Base-by-base conservation (phyloP, 2,888 invertebrate genomes). In the Corbicula japonica region DNA sequence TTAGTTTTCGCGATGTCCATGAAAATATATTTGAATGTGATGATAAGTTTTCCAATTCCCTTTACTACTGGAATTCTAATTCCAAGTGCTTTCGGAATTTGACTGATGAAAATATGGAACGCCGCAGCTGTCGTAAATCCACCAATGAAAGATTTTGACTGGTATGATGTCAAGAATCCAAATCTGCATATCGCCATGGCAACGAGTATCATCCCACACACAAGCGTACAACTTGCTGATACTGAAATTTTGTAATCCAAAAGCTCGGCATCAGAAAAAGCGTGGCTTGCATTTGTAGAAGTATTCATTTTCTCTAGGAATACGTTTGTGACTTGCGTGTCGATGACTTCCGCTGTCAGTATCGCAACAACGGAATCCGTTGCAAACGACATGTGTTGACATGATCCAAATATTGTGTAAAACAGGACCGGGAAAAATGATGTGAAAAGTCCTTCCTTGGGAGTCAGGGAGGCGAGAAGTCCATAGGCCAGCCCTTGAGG, bases 21-120 rank as follows among this genome's bases (percentile, higher is more conserved):
- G 79, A 95, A 93, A 60, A 96, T 93, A 89, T 95, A 95, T 21
- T 95, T 93, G 60, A 95, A 93, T 0, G 95, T 95, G 95, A 95
- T 48, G 18, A 88, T 58, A 6, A 88, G 41, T 56, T 88, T 88
- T 2, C 88, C 88, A 2, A 79, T 75, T 34, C 87, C 88, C 41
- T 83, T 75, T 6, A 83, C 62, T 0, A 83, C 23, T 5, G 73
- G 82, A 10, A 88, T 73, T 30, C 72, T 76, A 32, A 89, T 74
- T 28, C 86, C 84, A 3, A 89, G 58, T 8, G 84, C 81, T 71
- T 88, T 87, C 0, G 83, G 71, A 30, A 88, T 78, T 73, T 90
- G 90, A 50, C 88, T 88, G 1, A 85, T 78, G 38, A 85, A 83
- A 38, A 89, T 88, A 68, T 90, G 90, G 41, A 88, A 73, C n/a